Base-by-base conservation (phyloP, 2,888 invertebrate species). In the Sclerodermus sp. region DNA sequence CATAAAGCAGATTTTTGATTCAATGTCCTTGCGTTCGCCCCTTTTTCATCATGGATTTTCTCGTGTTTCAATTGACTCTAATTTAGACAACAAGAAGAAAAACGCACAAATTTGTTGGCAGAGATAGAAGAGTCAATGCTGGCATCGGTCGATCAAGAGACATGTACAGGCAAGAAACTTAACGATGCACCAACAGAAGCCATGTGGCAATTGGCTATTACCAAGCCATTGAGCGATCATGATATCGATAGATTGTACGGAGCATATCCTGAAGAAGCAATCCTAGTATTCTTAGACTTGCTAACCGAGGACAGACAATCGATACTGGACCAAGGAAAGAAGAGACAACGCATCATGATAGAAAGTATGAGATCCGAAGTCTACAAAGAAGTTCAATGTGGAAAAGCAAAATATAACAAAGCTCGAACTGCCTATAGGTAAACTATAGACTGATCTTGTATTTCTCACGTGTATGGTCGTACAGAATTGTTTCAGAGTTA, bases 201-300 rank as follows among this genome's bases (percentile, higher is more conserved):
- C 1, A 63, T 65, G 61, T 65, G 64, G 64, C 51, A 63, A 56
- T 55, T 65, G 47, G 58, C 62, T 4, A 57, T 63, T 1, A 65
- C 62, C 29, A 53, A 52, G 44, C 62, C 64, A 8, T 52, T 63
- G 15, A 42, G 43, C 3, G 58, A 63, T 13, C 13, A 30, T 8
- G 58, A 55, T 16, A 47, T 63, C 42, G 43, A 41, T n/a, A 55
- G 29, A 50, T 41, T 65, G 15, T 51, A 51, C 15, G 34, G 53
- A 12, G 23, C 43, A 13, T 65, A 65, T 58, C 62, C 64, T 8
- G 50, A 55, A 42, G 53, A 57, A 17, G 45, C 55, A 9, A 53
- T 65, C 5, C 52, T 47, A 4, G 51, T 54, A 1, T 65, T 63
- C 23, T 37, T 63, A 18, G 58, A 63, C 44, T 53, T 65, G 42